phyloP scores from a whole-genome alignment of 2,888 invertebrate species.

The Oxyteleia sp. region DNA sequence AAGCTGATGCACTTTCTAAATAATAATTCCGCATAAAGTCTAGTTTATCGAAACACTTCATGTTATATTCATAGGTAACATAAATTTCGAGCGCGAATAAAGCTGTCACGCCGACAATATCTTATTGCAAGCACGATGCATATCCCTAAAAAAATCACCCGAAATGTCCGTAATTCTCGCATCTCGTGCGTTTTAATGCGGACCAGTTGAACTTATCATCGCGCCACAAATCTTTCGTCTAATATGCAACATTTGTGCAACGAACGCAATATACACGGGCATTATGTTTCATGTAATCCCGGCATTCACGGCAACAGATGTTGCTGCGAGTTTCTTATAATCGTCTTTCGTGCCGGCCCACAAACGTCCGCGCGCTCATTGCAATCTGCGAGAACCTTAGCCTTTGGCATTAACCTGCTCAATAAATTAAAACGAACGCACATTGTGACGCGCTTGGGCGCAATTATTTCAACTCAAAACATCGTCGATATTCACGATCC shows the following conservation, averaged over 20 bases:
- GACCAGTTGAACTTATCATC: slow-evolving; percentile 31
- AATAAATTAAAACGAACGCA: slow-evolving; percentile 81
- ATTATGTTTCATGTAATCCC: slow-evolving; percentile 72
- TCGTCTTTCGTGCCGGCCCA: slow-evolving; percentile 76
- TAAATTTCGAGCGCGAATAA: slow-evolving; percentile 38
- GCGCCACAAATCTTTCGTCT: slow-evolving; percentile 49
- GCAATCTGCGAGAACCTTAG: slow-evolving; percentile 67
- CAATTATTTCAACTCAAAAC: slow-evolving; percentile 80
- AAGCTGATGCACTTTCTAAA: slow-evolving; percentile 32
- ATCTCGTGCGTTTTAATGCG: slow-evolving; percentile 16
- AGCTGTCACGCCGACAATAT: slow-evolving; percentile 9
- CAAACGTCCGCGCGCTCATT: slow-evolving; percentile 60
- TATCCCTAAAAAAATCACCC: slow-evolving; percentile 17
- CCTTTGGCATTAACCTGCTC: slow-evolving; percentile 78
- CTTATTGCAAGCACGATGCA: slow-evolving; percentile 15
- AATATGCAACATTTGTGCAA: slow-evolving; percentile 61
- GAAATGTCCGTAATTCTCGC: slow-evolving; percentile 45
- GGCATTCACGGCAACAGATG: slow-evolving; percentile 80
- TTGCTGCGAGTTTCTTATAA: slow-evolving; percentile 79
- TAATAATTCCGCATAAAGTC: slow-evolving; percentile 23
- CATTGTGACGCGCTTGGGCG: slow-evolving; percentile 78
- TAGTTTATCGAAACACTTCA: slow-evolving; percentile 41
- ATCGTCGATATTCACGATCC: slow-evolving; percentile 73
- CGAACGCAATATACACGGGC: slow-evolving; percentile 50
- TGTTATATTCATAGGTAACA: slow-evolving; percentile 41